Evolutionary conservation across 2,797 vertebrate genomes (phyloP), one percentile per base, ranked within the genome.

Genomic region (Sarcophilus harrisii): DNA sequence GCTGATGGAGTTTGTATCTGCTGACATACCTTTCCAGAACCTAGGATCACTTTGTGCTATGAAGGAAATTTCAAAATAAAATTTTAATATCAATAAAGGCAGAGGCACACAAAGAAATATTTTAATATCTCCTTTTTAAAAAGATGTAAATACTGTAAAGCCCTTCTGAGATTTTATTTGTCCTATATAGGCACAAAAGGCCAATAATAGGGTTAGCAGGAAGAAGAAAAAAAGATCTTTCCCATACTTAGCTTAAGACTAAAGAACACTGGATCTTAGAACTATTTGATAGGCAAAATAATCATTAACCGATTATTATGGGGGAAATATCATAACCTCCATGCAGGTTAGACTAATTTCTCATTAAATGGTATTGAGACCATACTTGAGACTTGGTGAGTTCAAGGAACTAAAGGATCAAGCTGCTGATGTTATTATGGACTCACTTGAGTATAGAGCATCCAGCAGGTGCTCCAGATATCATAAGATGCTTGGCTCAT

Each of bases 21-120:
- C 38, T 81, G 38, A 21, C 73, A 81, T 81, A 81, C 9, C 91
- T 66, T 97, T 97, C 94, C 96, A 97, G 94, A 81, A 45, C 8
- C 58, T 96, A 97, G 90, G 95, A 18, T 81, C 73, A 45, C 73
- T 81, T 81, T 81, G 21, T 81, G 38, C 38, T 21, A 45, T 81
- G 8, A 81, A 45, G 6, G 6, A 81, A 81, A 45, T 81, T 10
- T 81, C n/a, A 81, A 18, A 45, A 38, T 73, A 45, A 38, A 45
- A 45, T 81, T 45, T 81, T 27, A 38, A 21, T 81, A 45, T 81
- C 38, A 81, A 45, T 3, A 45, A 38, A 81, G 73, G 45, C 21
- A 45, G 32, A 66, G 5, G 1, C 62, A 24, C n/a, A 21, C 14
- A 21, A 18, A 66, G 18, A 73, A 73, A 73, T 73, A 21, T 38